Evolutionary conservation across 2,888 invertebrate species (phyloP).

Genomic region (Pemphredon lugubris): DNA sequence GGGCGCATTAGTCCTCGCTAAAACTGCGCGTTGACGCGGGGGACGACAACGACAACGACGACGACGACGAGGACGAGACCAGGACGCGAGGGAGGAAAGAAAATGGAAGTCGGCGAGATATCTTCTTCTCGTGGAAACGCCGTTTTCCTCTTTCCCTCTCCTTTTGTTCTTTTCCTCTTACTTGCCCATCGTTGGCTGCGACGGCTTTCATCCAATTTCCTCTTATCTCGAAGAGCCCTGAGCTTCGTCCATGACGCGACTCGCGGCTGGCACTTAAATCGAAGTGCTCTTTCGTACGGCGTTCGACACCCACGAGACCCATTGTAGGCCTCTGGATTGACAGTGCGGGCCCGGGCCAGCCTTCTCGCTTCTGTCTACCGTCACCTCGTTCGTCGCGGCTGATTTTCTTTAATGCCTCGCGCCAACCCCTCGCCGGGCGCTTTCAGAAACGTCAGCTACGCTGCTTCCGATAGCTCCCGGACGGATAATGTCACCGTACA

Average conservation of each 20-base stretch:
- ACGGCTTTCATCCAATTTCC: constrained; percentile 63
- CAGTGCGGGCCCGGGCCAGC: constrained; percentile 1
- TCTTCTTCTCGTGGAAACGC: constrained; percentile 27
- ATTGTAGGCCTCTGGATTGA: constrained; percentile 44
- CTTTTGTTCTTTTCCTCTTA: constrained; percentile 16
- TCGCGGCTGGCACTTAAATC: constrained; percentile 49
- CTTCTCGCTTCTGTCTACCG: too few relatives aligned
- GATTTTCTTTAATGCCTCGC: constrained; percentile 18
- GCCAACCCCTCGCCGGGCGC: not conserved
- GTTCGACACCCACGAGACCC: constrained; percentile 42
- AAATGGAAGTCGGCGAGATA: not conserved
- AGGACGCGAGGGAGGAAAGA: not conserved
- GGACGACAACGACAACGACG: too few relatives aligned
- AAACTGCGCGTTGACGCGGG: not conserved
- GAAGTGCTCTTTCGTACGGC: constrained; percentile 46
- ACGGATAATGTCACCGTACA: not conserved
- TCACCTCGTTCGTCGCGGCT: not conserved
- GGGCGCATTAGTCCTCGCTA: not conserved
- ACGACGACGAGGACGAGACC: too few relatives aligned
- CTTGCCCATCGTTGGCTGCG: constrained; percentile 16
- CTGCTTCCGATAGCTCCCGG: not conserved
- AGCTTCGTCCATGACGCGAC: constrained; percentile 22
- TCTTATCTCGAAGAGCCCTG: constrained; percentile 41
- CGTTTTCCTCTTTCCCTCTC: constrained; percentile 20
- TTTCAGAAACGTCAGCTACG: constrained; percentile 1